A percentile compares a stretch with the other conserved stretches of the same genome.
These are phyloP conservation scores for Pyralis farinalis DNA, from an alignment of 2,888 invertebrate species.

Conservation along the genomic window DNA sequence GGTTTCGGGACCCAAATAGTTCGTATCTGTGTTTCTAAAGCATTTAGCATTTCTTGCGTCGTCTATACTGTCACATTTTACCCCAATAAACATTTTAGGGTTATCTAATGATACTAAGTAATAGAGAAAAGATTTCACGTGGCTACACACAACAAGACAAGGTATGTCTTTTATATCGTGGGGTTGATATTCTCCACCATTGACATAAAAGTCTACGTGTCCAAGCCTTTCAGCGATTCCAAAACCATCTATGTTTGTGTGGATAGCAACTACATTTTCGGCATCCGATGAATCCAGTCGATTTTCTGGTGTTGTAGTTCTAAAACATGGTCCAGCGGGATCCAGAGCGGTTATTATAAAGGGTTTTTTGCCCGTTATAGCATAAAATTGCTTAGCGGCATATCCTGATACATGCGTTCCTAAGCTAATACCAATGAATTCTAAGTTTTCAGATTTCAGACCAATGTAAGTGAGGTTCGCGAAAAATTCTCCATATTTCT, in stretches of 20 bases:
- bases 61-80: slow-evolving; percentile 46
- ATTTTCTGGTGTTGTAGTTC: slow-evolving; percentile 42
- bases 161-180: slow-evolving; percentile 38
- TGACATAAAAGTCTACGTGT: slow-evolving; percentile 66
- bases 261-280: slow-evolving; percentile 52
- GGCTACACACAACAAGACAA: slow-evolving; percentile 63
- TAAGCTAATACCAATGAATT: slow-evolving; percentile 56
- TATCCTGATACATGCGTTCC: slow-evolving; percentile 64
- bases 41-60: slow-evolving; percentile 53
- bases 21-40: slow-evolving; percentile 36
- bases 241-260: slow-evolving; percentile 69
- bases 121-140: slow-evolving; percentile 54
- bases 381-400: slow-evolving; percentile 45
- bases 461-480: slow-evolving; percentile 49
- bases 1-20: slow-evolving; percentile 54
- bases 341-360: slow-evolving; percentile 48
- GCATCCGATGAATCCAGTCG: slow-evolving; percentile 52
- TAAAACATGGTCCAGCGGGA: slow-evolving; percentile 71
- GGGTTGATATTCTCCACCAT: slow-evolving; percentile 68
- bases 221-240: slow-evolving; percentile 60
- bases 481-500: slow-evolving; percentile 53
- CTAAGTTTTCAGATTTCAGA: slow-evolving; percentile 42
- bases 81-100: slow-evolving; percentile 51
- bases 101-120: slow-evolving; percentile 44
- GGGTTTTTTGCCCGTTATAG: slow-evolving; percentile 49